phyloP scores from a whole-genome alignment of 35 echinoderm and acorn worm genomes.

The Ophiothrix spiculata region DNA sequence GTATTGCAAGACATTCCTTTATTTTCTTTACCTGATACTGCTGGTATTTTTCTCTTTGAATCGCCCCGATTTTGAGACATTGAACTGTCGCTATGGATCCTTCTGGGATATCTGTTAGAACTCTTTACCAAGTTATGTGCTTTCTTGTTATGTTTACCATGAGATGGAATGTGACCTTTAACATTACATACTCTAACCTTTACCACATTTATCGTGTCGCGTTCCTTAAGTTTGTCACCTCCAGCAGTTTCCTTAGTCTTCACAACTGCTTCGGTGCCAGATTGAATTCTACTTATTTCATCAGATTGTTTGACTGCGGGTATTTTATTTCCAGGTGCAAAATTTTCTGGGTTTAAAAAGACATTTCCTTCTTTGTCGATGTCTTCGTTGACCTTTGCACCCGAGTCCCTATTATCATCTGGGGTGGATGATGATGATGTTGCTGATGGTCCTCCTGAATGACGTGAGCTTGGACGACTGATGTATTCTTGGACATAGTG shows the following conservation, averaged over 20 bases:
- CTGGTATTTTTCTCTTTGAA: neutral
- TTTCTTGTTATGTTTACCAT: neutral
- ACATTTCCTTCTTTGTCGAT: neutral
- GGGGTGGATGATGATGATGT: neutral
- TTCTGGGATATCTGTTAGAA: neutral
- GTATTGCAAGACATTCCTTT: neutral
- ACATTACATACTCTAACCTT: neutral
- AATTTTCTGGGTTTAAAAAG: neutral
- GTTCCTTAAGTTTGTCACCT: neutral
- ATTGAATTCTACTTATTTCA: neutral
- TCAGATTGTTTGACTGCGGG: neutral
- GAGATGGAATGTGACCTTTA: neutral
- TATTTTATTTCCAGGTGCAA: too few species aligned
- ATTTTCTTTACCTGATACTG: neutral
- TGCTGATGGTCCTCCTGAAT: neutral
- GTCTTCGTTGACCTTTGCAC: neutral
- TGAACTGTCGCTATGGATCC: neutral
- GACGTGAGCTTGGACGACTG: constrained; percentile 7
- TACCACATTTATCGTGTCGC: neutral
- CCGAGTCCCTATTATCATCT: neutral
- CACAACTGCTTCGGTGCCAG: neutral
- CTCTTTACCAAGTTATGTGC: neutral
- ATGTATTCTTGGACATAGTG: constrained; percentile 37
- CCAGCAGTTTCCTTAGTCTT: too few species aligned
- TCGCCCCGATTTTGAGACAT: too few species aligned